Evolutionary conservation across 2,888 invertebrate species (phyloP), one percentile per base, ranked within the genome.

Genomic region (Campopleginae sp.): DNA sequence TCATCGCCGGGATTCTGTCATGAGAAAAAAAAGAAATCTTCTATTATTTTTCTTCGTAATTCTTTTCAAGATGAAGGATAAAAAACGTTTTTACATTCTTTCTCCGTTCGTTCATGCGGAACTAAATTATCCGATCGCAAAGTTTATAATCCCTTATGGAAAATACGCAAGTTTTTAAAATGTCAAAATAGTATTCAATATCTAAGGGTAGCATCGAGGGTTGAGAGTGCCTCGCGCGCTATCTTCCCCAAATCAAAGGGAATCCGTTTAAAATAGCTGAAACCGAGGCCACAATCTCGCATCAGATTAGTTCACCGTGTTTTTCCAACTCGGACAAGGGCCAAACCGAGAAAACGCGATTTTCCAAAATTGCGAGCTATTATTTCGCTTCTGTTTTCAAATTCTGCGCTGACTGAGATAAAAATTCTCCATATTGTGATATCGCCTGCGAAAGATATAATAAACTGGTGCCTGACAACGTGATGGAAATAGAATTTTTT

Each of bases 41-140:
- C 51, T n/a, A 54, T 23, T 6, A 14, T 51, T 6, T 12, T 0
- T 31, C 8, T 10, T 42, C 10, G 10, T 3, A 27, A 42, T 74
- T 23, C 42, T 27, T 14, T 10, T 38, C 19, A n/a, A 23, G 23
- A 46, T 27, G 51, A 71, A 33, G n/a, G 51, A 71, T 48, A 51
- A 51, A 51, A 19, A 33, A 1, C 17, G 12, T 68, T n/a, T 27
- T 27, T 44, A 48, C 17, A 48, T 70, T 46, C 4, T 31, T 54
- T 72, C 33, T 42, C 46, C 44, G n/a, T 74, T 61, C 44, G 12
- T 44, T 31, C 44, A n/a, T 61, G 42, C 61, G 74, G 31, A 74
- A 72, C 23, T 23, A 72, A 72, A 72, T 72, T 19, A 72, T 72
- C 54, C 23, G 38, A 72, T 58, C 19, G 46, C 42, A 63, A 31